Evolutionary conservation across 2,888 invertebrate species (phyloP), one percentile per base, ranked within the genome.

Genomic region (Axea sp.): DNA sequence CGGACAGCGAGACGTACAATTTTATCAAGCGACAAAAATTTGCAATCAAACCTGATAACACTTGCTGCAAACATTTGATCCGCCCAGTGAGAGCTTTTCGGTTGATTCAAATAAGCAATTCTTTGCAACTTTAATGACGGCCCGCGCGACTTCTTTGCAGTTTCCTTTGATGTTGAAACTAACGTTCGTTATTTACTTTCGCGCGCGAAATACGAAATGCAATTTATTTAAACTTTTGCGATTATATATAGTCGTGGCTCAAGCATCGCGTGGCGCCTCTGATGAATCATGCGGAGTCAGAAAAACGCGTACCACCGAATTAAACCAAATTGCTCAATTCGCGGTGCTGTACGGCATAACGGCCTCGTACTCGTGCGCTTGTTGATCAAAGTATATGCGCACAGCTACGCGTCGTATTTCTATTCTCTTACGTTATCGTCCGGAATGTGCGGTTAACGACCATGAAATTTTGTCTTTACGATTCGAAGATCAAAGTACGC

Each of bases 381-480:
- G 59, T 55, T 39, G 51, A 47, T 22, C 57, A 17, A 60, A 51
- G 37, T 33, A 28, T 4, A 6, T 31, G 43, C 8, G 51, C 47
- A 49, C 19, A 9, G 24, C 33, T 26, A 6, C 31, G 22, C 15
- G 39, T 53, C 60, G 55, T 68, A 62, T 68, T 68, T 49, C 64
- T 59, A 77, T 76, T 78, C 69, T 72, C 74, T 60, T 59, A 26
- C 60, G 71, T 75, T 69, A 69, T 64, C 73, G 65, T 53, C 45
- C 31, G 35, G 51, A 65, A 65, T 65, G 65, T 43, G 69, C 67
- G 69, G 41, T 75, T 74, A 78, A 78, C 73, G 67, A 75, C 78
- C 76, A 76, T 78, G 77, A 78, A 77, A 78, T 78, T 76, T 62
- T 77, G 49, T 47, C 53, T 73, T 73, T 67, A 65, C 59, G 60